Conservation (phyloP, 1,140 invertebrate species). For the Drosophila novamexicana region DNA sequence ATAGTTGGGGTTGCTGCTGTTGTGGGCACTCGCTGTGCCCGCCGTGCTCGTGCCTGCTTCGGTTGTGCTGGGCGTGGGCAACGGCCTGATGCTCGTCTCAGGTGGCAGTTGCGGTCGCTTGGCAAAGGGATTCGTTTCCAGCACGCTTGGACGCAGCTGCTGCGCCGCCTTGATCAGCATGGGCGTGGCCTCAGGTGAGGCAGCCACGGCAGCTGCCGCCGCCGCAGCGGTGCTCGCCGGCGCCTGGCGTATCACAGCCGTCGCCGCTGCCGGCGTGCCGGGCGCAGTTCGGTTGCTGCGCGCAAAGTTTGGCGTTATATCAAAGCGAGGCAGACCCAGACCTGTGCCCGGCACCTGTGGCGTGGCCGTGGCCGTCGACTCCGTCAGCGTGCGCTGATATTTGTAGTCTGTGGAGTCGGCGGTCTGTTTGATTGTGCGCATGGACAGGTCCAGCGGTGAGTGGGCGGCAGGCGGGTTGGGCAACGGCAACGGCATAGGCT, state of each 20-base stretch:
- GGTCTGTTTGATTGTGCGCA: constrained; percentile 93
- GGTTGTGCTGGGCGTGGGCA: constrained; percentile 10
- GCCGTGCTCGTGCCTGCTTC: neutral
- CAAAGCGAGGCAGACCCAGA: constrained; percentile 84
- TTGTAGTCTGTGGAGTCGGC: constrained; percentile 93
- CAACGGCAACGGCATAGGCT: constrained; percentile 51
- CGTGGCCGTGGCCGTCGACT: constrained; percentile 54
- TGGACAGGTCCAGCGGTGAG: constrained; percentile 92
- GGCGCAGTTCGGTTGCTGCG: constrained; percentile 23
- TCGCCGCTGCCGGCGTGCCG: neutral
- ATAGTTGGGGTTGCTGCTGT: constrained; percentile 73
- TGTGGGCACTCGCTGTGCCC: constrained; percentile 40
- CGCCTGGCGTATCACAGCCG: constrained; percentile 6
- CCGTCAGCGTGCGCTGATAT: constrained; percentile 82
- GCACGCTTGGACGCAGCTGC: constrained; percentile 40
- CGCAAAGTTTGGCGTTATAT: constrained; percentile 88
- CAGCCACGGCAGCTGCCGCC: neutral
- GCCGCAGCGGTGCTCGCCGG: neutral
- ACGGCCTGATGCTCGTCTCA: constrained; percentile 47
- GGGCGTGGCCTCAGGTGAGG: constrained; percentile 1
- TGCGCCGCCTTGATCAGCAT: constrained; percentile 42
- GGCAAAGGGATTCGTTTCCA: constrained; percentile 46
- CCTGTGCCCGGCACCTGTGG: constrained; percentile 15
- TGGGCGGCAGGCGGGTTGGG: constrained; percentile 70
- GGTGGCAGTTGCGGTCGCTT: constrained; percentile 42